Evolutionary conservation across 2,888 invertebrate genomes (phyloP), one percentile per base, ranked within the genome.

Genomic region (Noctua janthe): DNA sequence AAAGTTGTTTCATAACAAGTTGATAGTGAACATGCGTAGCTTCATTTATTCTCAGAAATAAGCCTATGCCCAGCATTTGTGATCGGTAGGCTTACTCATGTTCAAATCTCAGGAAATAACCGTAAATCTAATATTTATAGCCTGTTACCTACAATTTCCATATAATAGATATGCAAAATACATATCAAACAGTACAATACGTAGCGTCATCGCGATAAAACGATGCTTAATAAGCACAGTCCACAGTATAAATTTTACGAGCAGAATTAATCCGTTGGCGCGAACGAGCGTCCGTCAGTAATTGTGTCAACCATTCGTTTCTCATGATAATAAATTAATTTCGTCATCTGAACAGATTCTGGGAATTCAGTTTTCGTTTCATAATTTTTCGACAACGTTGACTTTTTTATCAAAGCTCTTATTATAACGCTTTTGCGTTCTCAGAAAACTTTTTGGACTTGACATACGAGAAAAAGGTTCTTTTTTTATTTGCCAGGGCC

Each of bases 191-290:
- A 71, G 74, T 69, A 83, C 76, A 89, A 84, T 83, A 71, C 39
- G 77, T 77, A 78, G 59, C 72, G 78, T 78, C 80, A 80, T 79
- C 71, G 76, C 76, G 80, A 82, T 84, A 79, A 87, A 90, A 84
- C 83, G 85, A 81, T 87, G 88, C 88, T 89, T 90, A 90, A 91
- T 91, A 91, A 91, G 89, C 88, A 88, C 83, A 90, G 90, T 92
- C 88, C 87, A 89, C 86, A 90, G 89, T 91, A 92, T 92, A 93
- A 92, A 94, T 94, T 94, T 93, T 94, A 95, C 92, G 94, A 94
- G 90, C 92, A 90, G 92, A 94, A 94, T 94, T 94, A 94, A 94
- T 93, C 92, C 90, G 90, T 87, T 91, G 92, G 92, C 89, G 80
- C 83, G 80, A 78, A 92, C 90, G 90, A 90, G 90, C 91, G 91